These are phyloP conservation scores for Meganola albula DNA, from an alignment of 2,888 invertebrate genomes.

Conservation along the genomic window DNA sequence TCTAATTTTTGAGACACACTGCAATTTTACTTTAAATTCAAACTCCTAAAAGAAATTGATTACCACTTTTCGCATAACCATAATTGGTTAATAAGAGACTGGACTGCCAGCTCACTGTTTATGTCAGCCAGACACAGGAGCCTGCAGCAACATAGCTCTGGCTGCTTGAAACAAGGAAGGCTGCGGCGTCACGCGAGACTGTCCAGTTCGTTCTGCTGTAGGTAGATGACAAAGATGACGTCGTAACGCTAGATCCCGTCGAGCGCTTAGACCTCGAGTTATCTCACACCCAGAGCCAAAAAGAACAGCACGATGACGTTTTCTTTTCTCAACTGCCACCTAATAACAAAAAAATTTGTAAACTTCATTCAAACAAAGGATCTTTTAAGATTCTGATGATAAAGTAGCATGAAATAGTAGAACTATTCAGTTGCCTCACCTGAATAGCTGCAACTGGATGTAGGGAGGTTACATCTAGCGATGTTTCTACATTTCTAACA, in stretches of 20 bases:
- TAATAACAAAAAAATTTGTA: slow-evolving; percentile 41
- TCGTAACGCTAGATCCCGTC: slow-evolving; percentile 86
- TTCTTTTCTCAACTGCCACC: slow-evolving; percentile 79
- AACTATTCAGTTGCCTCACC: slow-evolving; percentile 33
- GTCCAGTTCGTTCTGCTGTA: slow-evolving; percentile 77
- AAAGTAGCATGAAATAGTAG: slow-evolving; percentile 2
- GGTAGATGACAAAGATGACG: slow-evolving; percentile 84
- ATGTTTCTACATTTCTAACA: slow-evolving; percentile 33
- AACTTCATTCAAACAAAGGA: slow-evolving; percentile 7
- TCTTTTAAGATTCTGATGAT: neutral
- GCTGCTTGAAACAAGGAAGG: slow-evolving; percentile 76
- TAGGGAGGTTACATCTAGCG: slow-evolving; percentile 46
- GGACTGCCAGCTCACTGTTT: slow-evolving; percentile 25
- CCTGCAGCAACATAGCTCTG: slow-evolving; percentile 70
- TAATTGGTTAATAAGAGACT: slow-evolving; percentile 16
- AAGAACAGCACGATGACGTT: slow-evolving; percentile 80
- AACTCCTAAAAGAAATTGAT: too few species aligned
- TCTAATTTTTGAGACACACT: neutral
- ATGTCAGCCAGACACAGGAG: slow-evolving; percentile 58
- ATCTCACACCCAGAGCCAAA: slow-evolving; percentile 86
- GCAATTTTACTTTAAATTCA: slow-evolving; percentile 25
- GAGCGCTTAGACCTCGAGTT: slow-evolving; percentile 86
- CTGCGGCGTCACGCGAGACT: slow-evolving; percentile 60
- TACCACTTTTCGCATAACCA: too few species aligned
- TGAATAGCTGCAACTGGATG: slow-evolving; percentile 78